Evolutionary conservation across 2,113 vertebrate species (phyloP), one percentile per base, ranked within the genome.

Genomic region (Thamnaconus septentrionalis): DNA sequence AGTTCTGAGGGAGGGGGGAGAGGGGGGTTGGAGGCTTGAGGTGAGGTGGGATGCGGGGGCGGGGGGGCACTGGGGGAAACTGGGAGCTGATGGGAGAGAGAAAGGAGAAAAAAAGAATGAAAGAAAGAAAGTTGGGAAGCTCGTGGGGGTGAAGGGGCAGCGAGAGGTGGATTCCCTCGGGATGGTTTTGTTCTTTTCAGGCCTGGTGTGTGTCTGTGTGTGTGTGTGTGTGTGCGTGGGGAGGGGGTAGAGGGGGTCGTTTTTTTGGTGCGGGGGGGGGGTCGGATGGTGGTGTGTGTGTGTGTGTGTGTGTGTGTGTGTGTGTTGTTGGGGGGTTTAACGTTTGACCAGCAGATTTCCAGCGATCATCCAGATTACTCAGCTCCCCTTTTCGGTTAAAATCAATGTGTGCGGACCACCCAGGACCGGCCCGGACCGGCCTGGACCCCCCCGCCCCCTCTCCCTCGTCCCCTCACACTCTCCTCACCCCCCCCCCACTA

Each of bases 401-500:
- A 51, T 51, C n/a, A 12, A 42, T 2, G 18, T 56, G 8, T 43
- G 56, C 92, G 93, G 96, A 97, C 96, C 97, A 97, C 97, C 98
- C 97, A 98, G 94, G 93, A 92, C 88, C 90, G 90, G 88, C 92
- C 60, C 94, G 94, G 93, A 93, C 96, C 94, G 94, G 94, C 91
- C 92, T 31, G 18, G 18, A 31, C 18, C 18, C 18, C 18, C 18
- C 18, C 18, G 18, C 18, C 18, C 18, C 18, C 18, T 31, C 18
- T 31, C 18, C 18, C 18, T 31, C 18, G 18, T 31, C 18, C 18
- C 18, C 18, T 31, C 18, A 31, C 18, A 31, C 18, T 31, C 18
- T 31, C 18, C 18, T 31, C 18, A 31, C 18, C 18, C 18, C 18
- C 18, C 18, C 93, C 90, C 91, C 92, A 92, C 66, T 78, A 71